These are phyloP conservation scores for Belgica antarctica DNA, from an alignment of 2,888 invertebrate species.

Conservation along the genomic window DNA sequence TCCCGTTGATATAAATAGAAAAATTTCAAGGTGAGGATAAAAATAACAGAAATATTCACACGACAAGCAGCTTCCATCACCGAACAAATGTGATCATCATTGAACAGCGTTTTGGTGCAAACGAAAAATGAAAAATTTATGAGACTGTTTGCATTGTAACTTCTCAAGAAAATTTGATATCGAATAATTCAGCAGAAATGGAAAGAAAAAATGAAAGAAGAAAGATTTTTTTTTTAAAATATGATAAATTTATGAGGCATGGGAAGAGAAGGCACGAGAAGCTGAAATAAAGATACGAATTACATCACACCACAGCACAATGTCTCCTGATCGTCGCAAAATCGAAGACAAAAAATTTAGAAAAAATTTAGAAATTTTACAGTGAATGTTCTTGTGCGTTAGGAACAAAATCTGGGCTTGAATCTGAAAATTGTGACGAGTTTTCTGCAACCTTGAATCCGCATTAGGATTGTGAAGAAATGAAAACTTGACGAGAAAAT, in stretches of 20 bases:
- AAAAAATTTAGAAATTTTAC: too few relatives aligned
- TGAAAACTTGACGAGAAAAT: too few relatives aligned
- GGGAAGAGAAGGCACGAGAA: neutral
- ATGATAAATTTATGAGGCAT: conserved; percentile 19
- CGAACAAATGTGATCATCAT: neutral
- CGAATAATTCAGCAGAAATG: neutral
- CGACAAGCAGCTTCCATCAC: neutral
- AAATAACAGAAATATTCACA: conserved; percentile 32
- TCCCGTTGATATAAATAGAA: conserved; percentile 14
- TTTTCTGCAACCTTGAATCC: too few relatives aligned
- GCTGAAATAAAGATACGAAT: conserved; percentile 13
- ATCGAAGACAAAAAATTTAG: neutral
- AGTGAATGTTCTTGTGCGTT: too few relatives aligned
- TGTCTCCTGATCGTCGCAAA: conserved; percentile 22
- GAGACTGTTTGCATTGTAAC: neutral
- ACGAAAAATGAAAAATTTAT: neutral
- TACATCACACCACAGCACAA: conserved; percentile 29
- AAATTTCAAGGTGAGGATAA: conserved; percentile 41
- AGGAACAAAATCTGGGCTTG: too few relatives aligned
- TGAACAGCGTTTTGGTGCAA: neutral
- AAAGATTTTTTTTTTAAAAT: conserved; percentile 25
- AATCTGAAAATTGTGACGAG: too few relatives aligned
- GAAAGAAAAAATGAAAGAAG: conserved; percentile 22
- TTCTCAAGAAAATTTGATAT: neutral
- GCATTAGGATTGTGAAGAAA: too few relatives aligned